Conservation (phyloP, 2,888 invertebrate species). For the Spilarctia lutea region DNA sequence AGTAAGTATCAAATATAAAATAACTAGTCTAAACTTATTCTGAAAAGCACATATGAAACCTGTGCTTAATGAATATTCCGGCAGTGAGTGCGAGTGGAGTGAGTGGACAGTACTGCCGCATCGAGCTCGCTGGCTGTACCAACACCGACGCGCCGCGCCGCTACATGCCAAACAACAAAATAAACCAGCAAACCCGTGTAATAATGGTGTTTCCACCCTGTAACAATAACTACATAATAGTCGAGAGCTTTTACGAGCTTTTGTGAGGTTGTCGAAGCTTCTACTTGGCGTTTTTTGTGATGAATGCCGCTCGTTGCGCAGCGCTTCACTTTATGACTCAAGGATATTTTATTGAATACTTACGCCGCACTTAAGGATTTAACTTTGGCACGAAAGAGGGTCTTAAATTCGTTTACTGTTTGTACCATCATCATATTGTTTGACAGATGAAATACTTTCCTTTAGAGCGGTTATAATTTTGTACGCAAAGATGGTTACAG, state of each 20-base stretch:
- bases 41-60: constrained; percentile 9
- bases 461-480: constrained; percentile 36
- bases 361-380: constrained; percentile 67
- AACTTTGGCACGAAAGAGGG: constrained; percentile 60
- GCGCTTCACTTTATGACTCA: constrained; percentile 71
- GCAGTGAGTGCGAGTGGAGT: constrained; percentile 18
- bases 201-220: constrained; percentile 86
- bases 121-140: constrained; percentile 31
- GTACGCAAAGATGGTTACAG: constrained; percentile 27
- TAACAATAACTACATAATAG: constrained; percentile 87
- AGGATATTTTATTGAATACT: constrained; percentile 83
- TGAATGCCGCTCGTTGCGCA: constrained; percentile 71
- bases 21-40: background rate
- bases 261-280: constrained; percentile 84
- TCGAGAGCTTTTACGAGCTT: constrained; percentile 86
- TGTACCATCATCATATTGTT: constrained; percentile 68
- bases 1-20: background rate
- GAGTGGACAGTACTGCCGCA: constrained; percentile 29
- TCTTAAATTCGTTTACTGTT: constrained; percentile 67
- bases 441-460: constrained; percentile 64
- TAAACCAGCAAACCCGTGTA: constrained; percentile 78
- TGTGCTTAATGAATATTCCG: constrained; percentile 1
- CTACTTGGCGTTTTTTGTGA: constrained; percentile 83
- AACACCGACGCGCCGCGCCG: constrained; percentile 57
- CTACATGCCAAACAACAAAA: constrained; percentile 80